Evolutionary conservation across 2,888 invertebrate genomes (phyloP).

Genomic region (Agrotis exclamationis): DNA sequence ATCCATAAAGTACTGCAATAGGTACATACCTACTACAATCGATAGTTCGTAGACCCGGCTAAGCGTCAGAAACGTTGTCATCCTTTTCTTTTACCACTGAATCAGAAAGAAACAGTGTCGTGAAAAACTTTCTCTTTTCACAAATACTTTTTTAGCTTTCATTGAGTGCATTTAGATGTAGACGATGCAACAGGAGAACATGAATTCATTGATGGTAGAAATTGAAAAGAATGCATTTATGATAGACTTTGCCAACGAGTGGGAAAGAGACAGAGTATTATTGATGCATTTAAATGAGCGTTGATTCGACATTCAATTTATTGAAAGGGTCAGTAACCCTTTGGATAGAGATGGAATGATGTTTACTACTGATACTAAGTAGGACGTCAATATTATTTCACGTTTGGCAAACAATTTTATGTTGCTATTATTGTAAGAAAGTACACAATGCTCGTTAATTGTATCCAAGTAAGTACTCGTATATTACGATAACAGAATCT

Average conservation of each 20-base stretch:
- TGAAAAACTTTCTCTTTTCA: not conserved
- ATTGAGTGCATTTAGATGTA: slow-evolving; percentile 22
- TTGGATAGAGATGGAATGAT: not conserved
- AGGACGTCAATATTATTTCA: not conserved
- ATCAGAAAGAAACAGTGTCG: slow-evolving; percentile 15
- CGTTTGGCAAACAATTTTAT: slow-evolving; percentile 5
- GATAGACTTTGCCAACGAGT: not conserved
- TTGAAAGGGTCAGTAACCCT: slow-evolving; percentile 6
- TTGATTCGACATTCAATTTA: slow-evolving; percentile 1
- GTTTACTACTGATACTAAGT: slow-evolving; percentile 6
- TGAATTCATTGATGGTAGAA: not conserved
- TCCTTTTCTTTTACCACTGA: slow-evolving; percentile 11
- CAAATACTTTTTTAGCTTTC: slow-evolving; percentile 19
- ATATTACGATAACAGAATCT: too few species aligned
- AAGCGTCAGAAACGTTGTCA: slow-evolving; percentile 1
- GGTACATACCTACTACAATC: too few species aligned
- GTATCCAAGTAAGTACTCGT: too few species aligned
- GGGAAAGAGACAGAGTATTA: slow-evolving; percentile 15
- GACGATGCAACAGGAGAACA: slow-evolving; percentile 29
- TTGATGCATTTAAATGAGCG: slow-evolving; percentile 1
- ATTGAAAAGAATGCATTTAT: slow-evolving; percentile 21
- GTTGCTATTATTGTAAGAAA: not conserved
- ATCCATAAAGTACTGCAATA: slow-evolving; percentile 41
- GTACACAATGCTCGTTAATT: too few species aligned
- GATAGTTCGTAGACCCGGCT: slow-evolving; percentile 16